Evolutionary conservation across 35 echinoderm and acorn worm genomes (phyloP).

Genomic region (Amphiura filiformis): DNA sequence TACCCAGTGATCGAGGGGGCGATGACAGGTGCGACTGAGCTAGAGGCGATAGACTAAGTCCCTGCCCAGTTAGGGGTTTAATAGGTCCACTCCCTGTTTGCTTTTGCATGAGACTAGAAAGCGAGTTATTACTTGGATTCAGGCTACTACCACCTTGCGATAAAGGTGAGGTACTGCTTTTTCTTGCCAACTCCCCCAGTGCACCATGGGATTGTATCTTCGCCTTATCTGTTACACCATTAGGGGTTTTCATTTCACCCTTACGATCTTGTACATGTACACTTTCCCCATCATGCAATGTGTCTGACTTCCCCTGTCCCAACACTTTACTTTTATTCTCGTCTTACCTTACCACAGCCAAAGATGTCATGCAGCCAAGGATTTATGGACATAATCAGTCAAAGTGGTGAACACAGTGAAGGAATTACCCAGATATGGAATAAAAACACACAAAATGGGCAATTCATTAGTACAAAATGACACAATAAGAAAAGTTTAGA

Average conservation of each 20-base stretch:
- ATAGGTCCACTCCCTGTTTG: background rate
- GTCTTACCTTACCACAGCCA: slow-evolving; percentile 91
- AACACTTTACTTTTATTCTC: slow-evolving; percentile 26
- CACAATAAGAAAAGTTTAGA: too few relatives aligned
- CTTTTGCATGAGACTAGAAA: background rate
- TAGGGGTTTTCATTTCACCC: background rate
- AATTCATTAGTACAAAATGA: slow-evolving; percentile 40
- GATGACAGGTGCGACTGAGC: too few relatives aligned
- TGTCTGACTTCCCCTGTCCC: background rate
- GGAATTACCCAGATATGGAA: slow-evolving; percentile 5
- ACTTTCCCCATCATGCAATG: background rate
- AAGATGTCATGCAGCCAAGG: slow-evolving; percentile 42
- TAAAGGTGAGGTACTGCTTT: too few relatives aligned
- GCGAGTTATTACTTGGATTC: background rate
- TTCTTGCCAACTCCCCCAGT: background rate
- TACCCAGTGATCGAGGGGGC: too few relatives aligned
- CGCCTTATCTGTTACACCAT: background rate
- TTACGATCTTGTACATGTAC: background rate
- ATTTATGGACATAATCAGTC: slow-evolving; percentile 17
- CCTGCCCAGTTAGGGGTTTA: too few relatives aligned
- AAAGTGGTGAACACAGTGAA: slow-evolving; percentile 21
- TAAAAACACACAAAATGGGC: slow-evolving; percentile 48
- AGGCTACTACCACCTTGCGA: too few relatives aligned
- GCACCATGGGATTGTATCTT: background rate
- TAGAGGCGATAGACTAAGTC: too few relatives aligned